A percentile compares a stretch with the other conserved stretches of the same genome.
These are phyloP conservation scores for Danionella dracula DNA, from an alignment of 2,797 vertebrate species.

Conservation along the genomic window DNA sequence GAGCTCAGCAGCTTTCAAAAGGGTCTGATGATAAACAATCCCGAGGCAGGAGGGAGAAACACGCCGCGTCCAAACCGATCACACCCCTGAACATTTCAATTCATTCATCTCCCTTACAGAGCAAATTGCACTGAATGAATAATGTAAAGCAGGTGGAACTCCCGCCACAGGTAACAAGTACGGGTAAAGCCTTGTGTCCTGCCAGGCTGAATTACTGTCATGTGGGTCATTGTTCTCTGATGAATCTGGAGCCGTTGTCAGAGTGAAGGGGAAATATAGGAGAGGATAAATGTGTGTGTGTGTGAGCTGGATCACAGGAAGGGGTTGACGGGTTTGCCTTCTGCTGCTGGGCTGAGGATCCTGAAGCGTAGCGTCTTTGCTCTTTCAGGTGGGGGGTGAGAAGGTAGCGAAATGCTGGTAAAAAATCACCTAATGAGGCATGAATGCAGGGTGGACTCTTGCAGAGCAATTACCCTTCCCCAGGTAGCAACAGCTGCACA, in stretches of 20 bases:
- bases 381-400: background rate
- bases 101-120: slow-evolving; percentile 6
- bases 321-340: slow-evolving; percentile 33
- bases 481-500: slow-evolving; percentile 41
- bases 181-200: background rate
- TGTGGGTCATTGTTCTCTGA: slow-evolving; percentile 22
- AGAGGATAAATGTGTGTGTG: background rate
- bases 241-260: background rate
- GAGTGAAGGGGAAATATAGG: slow-evolving; percentile 14
- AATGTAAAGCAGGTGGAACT: background rate
- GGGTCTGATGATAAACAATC: background rate
- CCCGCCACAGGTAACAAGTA: background rate
- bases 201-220: slow-evolving; percentile 26
- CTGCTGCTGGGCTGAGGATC: background rate
- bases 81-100: slow-evolving; percentile 1
- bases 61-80: background rate
- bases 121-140: slow-evolving; percentile 1
- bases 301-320: slow-evolving; percentile 19
- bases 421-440: slow-evolving; percentile 47
- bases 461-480: slow-evolving; percentile 53
- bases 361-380: slow-evolving; percentile 7
- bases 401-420: slow-evolving; percentile 20
- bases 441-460: slow-evolving; percentile 44
- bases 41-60: background rate
- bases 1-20: background rate